Conservation (phyloP, 2,797 vertebrate species). For the Lithobates sylvaticus region DNA sequence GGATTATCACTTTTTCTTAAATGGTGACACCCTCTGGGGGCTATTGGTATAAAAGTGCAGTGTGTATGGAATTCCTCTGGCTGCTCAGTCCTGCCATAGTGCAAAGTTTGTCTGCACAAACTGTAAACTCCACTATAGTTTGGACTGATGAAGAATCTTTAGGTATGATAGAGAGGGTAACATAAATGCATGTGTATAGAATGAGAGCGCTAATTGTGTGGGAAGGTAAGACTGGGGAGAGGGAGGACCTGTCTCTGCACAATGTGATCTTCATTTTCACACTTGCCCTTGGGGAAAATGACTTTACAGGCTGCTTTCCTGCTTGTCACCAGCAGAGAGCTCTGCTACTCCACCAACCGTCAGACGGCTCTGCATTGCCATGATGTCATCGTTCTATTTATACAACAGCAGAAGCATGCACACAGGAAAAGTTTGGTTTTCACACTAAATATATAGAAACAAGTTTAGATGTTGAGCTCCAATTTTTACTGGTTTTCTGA, state of each 20-base stretch:
- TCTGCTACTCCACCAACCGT: not conserved
- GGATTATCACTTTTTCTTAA: not conserved
- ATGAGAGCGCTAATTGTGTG: not conserved
- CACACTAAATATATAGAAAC: too few relatives aligned
- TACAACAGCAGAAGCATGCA: not conserved
- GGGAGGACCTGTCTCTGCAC: not conserved
- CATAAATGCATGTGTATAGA: not conserved
- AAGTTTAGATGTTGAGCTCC: too few relatives aligned
- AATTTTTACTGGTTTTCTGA: too few relatives aligned
- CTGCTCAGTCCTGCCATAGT: not conserved
- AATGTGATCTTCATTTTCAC: not conserved
- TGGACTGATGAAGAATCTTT: too few relatives aligned
- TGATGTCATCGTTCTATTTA: not conserved
- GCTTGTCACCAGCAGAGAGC: conserved; percentile 38
- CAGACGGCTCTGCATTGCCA: not conserved
- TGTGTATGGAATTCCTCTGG: not conserved
- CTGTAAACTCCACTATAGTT: too few relatives aligned
- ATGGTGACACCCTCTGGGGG: not conserved
- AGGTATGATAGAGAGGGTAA: too few relatives aligned
- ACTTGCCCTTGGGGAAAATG: not conserved
- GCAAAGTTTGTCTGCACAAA: not conserved
- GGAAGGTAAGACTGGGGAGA: not conserved
- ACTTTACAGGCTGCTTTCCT: not conserved
- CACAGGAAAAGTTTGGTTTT: not conserved
- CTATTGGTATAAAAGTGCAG: not conserved